Evolutionary conservation across 2,888 invertebrate species (phyloP), one percentile per base, ranked within the genome.

Genomic region (Oxyscelio sp.): DNA sequence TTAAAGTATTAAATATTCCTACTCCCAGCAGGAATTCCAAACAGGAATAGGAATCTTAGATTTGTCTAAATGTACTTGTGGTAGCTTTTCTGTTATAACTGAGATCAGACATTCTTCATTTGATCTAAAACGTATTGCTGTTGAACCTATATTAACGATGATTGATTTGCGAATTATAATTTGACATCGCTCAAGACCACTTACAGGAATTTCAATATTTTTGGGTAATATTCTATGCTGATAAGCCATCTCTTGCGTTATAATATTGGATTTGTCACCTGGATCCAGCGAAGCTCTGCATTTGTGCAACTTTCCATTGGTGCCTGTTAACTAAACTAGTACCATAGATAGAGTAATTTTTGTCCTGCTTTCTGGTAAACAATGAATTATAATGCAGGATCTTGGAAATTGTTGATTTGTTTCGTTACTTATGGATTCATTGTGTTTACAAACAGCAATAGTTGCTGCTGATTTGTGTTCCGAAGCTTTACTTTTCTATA

Each of bases 261-360:
- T 61, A 4, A 61, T 43, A 5, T 15, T 61, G 9, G 9, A 19
- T n/a, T 61, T 43, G 8, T 43, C 43, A 4, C 40, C 61, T 1
- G 43, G 43, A 22, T 61, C 61, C 6, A 61, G 31, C 4, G 43
- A 24, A 13, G 24, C 65, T n/a, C n/a, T n/a, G n/a, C n/a, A n/a
- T n/a, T n/a, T n/a, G n/a, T n/a, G n/a, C n/a, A n/a, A n/a, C n/a
- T 65, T 65, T 17, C 65, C 65, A 27, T 48, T 31, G 1, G 17
- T 15, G 13, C 48, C 65, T 24, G 17, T 19, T 31, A 48, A 6
- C 11, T 65, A 65, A 17, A 65, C 48, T 3, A 15, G 45, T 19
- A 48, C 65, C 0, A 48, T 65, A 5, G 65, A 65, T 2, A 65
- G 31, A 4, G 48, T 48, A 13, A 48, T 19, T 1, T 24, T 24